Percentiles rank a stretch among this genome's conserved stretches.
These are phyloP conservation scores for Drosophila cracens DNA, from an alignment of 2,888 invertebrate species.

Conservation along the genomic window DNA sequence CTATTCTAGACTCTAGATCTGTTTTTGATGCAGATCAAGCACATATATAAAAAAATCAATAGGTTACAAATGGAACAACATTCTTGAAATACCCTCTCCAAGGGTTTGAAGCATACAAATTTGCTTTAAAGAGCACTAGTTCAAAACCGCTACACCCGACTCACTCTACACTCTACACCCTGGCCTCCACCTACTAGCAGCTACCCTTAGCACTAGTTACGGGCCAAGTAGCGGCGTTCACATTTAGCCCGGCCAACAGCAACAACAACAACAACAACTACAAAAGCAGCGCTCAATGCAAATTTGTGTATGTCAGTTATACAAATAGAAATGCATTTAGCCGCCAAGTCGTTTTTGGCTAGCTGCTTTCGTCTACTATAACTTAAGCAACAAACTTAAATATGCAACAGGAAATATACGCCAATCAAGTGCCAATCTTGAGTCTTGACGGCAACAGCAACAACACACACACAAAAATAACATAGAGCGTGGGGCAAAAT, in stretches of 20 bases:
- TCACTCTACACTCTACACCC: too few relatives aligned
- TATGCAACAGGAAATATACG: conserved; percentile 84
- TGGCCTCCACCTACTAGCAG: too few relatives aligned
- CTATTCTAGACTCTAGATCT: not conserved
- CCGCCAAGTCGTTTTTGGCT: conserved; percentile 48
- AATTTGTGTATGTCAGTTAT: conserved; percentile 58
- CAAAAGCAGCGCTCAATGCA: conserved; percentile 35
- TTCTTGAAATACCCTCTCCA: not conserved
- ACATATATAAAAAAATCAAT: not conserved
- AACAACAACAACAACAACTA: not conserved
- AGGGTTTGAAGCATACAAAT: not conserved
- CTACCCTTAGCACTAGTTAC: not conserved
- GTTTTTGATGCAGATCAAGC: not conserved
- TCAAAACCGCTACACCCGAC: not conserved
- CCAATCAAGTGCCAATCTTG: conserved; percentile 84
- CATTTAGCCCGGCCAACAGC: conserved; percentile 14
- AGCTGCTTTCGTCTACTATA: conserved; percentile 35
- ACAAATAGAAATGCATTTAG: conserved; percentile 78
- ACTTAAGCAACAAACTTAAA: conserved; percentile 73
- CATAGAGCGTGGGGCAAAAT: conserved; percentile 44
- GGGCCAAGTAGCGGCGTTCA: conserved; percentile 3
- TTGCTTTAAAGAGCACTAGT: conserved; percentile 22
- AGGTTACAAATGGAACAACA: not conserved
- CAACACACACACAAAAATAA: conserved; percentile 6
- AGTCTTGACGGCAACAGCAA: conserved; percentile 70